Conservation (phyloP, 2,113 vertebrate genomes). For the Bagarius yarrelli region DNA sequence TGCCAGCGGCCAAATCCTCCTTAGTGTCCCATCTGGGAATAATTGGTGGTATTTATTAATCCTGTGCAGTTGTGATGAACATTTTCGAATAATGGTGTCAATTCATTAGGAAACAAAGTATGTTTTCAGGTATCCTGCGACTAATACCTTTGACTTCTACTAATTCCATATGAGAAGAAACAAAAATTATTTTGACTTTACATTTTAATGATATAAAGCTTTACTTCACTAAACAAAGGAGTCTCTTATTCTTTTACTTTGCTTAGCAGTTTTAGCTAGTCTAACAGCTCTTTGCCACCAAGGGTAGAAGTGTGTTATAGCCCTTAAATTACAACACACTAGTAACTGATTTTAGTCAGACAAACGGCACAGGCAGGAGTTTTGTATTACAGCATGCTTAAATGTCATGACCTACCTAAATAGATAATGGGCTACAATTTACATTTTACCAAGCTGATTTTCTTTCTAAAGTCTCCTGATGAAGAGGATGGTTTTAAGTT, state of each 20-base stretch:
- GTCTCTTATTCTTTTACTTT: not conserved
- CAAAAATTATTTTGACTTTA: not conserved
- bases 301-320: not conserved
- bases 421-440: not conserved
- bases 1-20: slow-evolving; percentile 23
- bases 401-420: not conserved
- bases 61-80: slow-evolving; percentile 27
- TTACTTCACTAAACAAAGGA: not conserved
- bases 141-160: not conserved
- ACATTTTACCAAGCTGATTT: not conserved
- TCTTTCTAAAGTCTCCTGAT: not conserved
- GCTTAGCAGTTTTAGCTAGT: not conserved
- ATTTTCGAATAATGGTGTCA: slow-evolving; percentile 20
- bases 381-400: not conserved
- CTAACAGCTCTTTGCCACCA: not conserved
- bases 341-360: not conserved
- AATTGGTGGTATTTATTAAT: slow-evolving; percentile 15
- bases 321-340: not conserved
- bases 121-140: not conserved
- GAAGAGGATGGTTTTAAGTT: not conserved
- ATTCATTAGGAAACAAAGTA: not conserved
- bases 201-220: not conserved
- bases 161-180: not conserved
- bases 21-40: slow-evolving; percentile 24
- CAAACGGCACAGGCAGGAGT: not conserved